Percentiles rank a stretch among this genome's conserved stretches.
Evolutionary conservation across 2,888 invertebrate genomes (phyloP).

Genomic region (Drosophila colorata): DNA sequence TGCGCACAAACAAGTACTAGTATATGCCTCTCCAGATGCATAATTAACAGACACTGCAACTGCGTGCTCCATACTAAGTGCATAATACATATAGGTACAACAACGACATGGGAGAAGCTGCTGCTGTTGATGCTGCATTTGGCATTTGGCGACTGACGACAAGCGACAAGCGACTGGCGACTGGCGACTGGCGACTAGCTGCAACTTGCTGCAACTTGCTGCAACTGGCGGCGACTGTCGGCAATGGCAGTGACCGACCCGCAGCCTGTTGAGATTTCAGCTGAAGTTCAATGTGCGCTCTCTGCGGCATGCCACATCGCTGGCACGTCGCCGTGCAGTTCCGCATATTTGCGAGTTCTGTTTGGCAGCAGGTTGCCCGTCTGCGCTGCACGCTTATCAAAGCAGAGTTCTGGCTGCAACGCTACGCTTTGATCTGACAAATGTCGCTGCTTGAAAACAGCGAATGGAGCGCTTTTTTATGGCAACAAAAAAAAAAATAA

Average conservation of each 20-base stretch:
- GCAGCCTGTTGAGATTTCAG: conserved; percentile 60
- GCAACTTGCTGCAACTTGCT: conserved; percentile 3
- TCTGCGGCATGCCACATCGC: conserved; percentile 46
- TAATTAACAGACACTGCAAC: conserved; percentile 22
- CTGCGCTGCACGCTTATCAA: conserved; percentile 2
- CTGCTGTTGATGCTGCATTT: conserved; percentile 45
- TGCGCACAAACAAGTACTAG: too few species aligned
- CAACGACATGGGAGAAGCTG: conserved; percentile 25
- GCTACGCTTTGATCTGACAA: conserved; percentile 23
- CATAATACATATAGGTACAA: conserved; percentile 19
- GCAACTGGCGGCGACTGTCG: conserved; percentile 10
- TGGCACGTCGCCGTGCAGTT: conserved; percentile 45
- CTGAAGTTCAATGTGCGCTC: conserved; percentile 67
- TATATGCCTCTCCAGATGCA: conserved; percentile 17
- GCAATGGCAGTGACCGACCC: conserved; percentile 68
- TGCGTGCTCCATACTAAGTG: conserved; percentile 18
- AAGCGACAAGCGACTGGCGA: conserved; percentile 8
- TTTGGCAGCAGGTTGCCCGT: conserved; percentile 17
- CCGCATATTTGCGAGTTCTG: conserved; percentile 52
- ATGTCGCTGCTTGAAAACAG: conserved; percentile 26
- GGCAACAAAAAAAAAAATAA: conserved; percentile 2
- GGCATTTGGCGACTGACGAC: conserved; percentile 55
- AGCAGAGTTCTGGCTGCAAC: conserved; percentile 14
- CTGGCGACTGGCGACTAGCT: not conserved
- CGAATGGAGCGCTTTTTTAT: not conserved